Base-by-base conservation (phyloP, 2,113 vertebrate species). In the Nematolebias whitei region DNA sequence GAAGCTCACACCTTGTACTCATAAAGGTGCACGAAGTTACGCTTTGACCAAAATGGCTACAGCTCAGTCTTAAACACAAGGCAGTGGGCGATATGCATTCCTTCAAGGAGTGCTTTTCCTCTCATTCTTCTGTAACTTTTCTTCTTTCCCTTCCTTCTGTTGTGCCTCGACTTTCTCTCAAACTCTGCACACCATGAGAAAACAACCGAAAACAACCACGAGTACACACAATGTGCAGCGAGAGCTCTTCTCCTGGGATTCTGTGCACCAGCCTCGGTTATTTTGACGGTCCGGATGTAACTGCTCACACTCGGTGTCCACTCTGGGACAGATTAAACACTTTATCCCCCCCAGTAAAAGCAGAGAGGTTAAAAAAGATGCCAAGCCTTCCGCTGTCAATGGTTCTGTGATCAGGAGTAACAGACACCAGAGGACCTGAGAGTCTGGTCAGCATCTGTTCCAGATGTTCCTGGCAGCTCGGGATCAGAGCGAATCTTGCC, bases 381-480 rank as follows among this genome's bases (percentile, higher is more conserved):
- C 43, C 43, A 54, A 24, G 47, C 29, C 22, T 44, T 24, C 50
- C 67, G 48, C 54, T 56, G 41, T 80, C 74, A 53, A 45, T 52
- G 59, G 64, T 51, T 63, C 53, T 71, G 63, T 69, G 71, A 85
- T 74, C 26, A 23, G 51, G 55, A 48, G 81, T 80, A 88, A 87
- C 45, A 52, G 80, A 89, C 76, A 90, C 86, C 76, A 59, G 73
- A 52, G 57, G 68, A 38, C n/a, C 23, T 58, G 38, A 66, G 55
- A 49, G 60, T 79, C 57, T 63, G 62, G 57, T 75, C 64, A 73
- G 63, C 75, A 86, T 86, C 82, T 74, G 56, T 63, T 63, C 55
- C 67, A 48, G 32, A 39, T 52, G 56, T 63, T 63, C 55, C 67
- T 51, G 32, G 43, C 73, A 70, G 58, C 70, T 76, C 40, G 60